Evolutionary conservation across 2,888 invertebrate species (phyloP), one percentile per base, ranked within the genome.

Genomic region (Callinectes sapidus): DNA sequence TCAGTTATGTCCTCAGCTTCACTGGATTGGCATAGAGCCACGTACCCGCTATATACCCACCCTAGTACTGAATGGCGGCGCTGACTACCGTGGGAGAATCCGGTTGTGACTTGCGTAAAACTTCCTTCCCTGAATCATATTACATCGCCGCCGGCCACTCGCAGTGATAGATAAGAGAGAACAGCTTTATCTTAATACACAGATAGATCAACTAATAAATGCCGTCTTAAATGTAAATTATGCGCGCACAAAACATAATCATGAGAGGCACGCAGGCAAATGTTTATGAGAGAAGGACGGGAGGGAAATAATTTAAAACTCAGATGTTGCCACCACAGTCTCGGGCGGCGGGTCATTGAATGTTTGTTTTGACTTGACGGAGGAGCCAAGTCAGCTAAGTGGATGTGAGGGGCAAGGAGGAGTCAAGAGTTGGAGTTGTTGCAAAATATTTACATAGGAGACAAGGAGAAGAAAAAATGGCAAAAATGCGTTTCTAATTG

Each of bases 11-110:
- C 10, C 48, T 48, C 48, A 48, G 48, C 10, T 71, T 2, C n/a
- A 71, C 23, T n/a, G 3, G 71, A 28, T 28, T 71, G 71, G 23
- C 71, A 71, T n/a, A 18, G 23, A 71, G n/a, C 71, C 28, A 71
- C 71, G 28, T 71, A 8, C 71, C 28, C 71, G 71, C 71, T n/a
- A 10, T 28, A n/a, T n/a, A n/a, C n/a, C n/a, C n/a, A 71, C 71
- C 71, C 71, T 28, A n/a, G 71, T 71, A 23, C n/a, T 71, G 71
- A 71, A 71, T 71, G 71, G 71, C n/a, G 28, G 71, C 71, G 71
- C 23, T n/a, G 71, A 71, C 23, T 71, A 18, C 23, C 71, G 23
- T 71, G 71, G n/a, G 71, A 71, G 71, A 71, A 71, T 71, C 71
- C 71, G 71, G 71, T 71, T 71, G 23, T 61, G 61, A 61, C 61